Evolutionary conservation across 2,797 vertebrate species (phyloP).

Genomic region (Schizopygopsis malacanthus): DNA sequence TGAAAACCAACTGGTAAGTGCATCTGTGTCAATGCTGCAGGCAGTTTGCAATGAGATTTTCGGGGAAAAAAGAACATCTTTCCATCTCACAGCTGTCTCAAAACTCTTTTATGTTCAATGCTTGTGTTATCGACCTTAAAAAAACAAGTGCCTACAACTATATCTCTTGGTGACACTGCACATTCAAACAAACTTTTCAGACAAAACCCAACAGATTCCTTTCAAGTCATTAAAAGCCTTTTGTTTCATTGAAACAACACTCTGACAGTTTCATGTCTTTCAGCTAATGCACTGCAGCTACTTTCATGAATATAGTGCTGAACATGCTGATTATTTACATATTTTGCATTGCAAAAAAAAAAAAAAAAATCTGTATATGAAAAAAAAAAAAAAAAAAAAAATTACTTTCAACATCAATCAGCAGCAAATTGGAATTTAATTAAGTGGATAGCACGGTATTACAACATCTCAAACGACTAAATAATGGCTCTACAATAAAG

Average conservation of each 20-base stretch:
- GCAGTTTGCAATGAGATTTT: constrained; percentile 34
- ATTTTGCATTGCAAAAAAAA: not conserved
- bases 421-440: not conserved
- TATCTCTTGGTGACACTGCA: not conserved
- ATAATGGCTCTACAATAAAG: not conserved
- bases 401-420: not conserved
- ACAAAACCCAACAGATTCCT: not conserved
- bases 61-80: not conserved
- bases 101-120: constrained; percentile 23
- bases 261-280: not conserved
- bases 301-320: not conserved
- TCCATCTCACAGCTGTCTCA: constrained; percentile 34
- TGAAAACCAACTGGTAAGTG: constrained; percentile 10
- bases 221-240: not conserved
- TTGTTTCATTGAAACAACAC: not conserved
- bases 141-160: not conserved
- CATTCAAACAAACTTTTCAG: not conserved
- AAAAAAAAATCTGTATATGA: not conserved
- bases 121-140: constrained; percentile 32
- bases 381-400: not conserved
- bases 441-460: not conserved
- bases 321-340: not conserved
- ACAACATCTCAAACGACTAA: not conserved
- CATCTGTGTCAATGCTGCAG: constrained; percentile 30
- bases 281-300: not conserved